These are phyloP conservation scores for Scomberomorus guttatus DNA, from an alignment of 2,797 vertebrate genomes.

Conservation along the genomic window DNA sequence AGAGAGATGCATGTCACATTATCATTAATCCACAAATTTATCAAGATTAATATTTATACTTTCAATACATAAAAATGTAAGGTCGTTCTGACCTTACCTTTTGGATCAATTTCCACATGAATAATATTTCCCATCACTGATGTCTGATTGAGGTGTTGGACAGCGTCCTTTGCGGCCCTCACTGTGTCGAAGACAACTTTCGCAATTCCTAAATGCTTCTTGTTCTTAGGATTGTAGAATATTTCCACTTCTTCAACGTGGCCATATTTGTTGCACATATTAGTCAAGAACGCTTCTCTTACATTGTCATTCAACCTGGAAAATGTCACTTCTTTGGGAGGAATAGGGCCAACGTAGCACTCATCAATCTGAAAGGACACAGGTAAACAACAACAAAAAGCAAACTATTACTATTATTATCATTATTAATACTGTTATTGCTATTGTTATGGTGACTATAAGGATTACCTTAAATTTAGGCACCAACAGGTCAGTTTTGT, in stretches of 20 bases:
- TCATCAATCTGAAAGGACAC: slow-evolving; percentile 90
- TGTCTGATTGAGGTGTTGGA: slow-evolving; percentile 92
- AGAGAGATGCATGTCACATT: neutral
- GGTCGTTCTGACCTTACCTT: slow-evolving; percentile 84
- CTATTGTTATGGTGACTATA: neutral
- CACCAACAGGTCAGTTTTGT: slow-evolving; percentile 88
- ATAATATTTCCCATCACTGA: slow-evolving; percentile 99
- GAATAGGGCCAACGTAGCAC: slow-evolving; percentile 93
- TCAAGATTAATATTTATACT: neutral
- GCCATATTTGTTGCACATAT: slow-evolving; percentile 96
- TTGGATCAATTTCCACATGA: slow-evolving; percentile 96
- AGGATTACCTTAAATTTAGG: slow-evolving; percentile 92
- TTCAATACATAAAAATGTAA: rapidly evolving
- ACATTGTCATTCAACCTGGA: slow-evolving; percentile 97
- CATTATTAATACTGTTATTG: neutral
- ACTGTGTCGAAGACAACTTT: slow-evolving; percentile 95
- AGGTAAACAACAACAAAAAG: neutral
- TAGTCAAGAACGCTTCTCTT: slow-evolving; percentile 90
- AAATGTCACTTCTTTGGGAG: slow-evolving; percentile 98
- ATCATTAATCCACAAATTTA: neutral
- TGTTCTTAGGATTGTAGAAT: slow-evolving; percentile 95
- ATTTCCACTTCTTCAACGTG: slow-evolving; percentile 95
- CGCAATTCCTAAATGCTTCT: slow-evolving; percentile 96
- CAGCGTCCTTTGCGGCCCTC: slow-evolving; percentile 91
- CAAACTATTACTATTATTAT: neutral